Base-by-base conservation (phyloP, 1,140 invertebrate species). In the Drosophila willistoni region DNA sequence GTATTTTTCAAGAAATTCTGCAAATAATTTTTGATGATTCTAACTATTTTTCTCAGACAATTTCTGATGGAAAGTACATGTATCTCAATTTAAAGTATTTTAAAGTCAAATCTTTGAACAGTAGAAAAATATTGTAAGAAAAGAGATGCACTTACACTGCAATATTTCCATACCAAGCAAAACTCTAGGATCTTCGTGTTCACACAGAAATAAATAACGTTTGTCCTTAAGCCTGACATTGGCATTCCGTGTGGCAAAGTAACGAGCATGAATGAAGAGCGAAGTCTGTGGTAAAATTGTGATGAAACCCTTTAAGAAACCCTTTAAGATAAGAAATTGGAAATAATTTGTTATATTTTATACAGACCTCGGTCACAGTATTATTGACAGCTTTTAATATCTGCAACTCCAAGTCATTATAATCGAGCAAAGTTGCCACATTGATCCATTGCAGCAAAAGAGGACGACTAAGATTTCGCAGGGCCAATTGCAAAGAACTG, bases 161-260 rank as follows among this genome's bases (percentile, higher is more conserved):
- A 91, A 54, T 67, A 91, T 72, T 54, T 89, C 76, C 56, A 74
- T 64, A 17, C 64, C 44, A 6, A 91, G 42, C n/a, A 91, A 39
- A 22, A 83, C 74, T 51, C 19, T 55, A 1, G 90, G 90, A 61
- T 68, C 63, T 69, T 91, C 90, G 33, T 81, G 63, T n/a, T 86
- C 90, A 39, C 86, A 91, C 17, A 91, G 61, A 70, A 91, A 91
- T 44, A 91, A 64, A 72, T 91, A 91, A 10, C 75, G 68, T 62
- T 91, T 91, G 68, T 91, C 90, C 69, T 91, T 91, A 12, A 91
- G 79, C 6, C 90, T 68, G 62, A 91, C 73, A 44, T 80, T 75
- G 13, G 90, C 77, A 36, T 90, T 85, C 1, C 90, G 86, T 13
- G 90, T 91, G 56, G 90, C 90, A 79, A 65, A 91, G 47, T 91